Base-by-base conservation (phyloP, 1,140 invertebrate species). In the Trachelipus rathkii region DNA sequence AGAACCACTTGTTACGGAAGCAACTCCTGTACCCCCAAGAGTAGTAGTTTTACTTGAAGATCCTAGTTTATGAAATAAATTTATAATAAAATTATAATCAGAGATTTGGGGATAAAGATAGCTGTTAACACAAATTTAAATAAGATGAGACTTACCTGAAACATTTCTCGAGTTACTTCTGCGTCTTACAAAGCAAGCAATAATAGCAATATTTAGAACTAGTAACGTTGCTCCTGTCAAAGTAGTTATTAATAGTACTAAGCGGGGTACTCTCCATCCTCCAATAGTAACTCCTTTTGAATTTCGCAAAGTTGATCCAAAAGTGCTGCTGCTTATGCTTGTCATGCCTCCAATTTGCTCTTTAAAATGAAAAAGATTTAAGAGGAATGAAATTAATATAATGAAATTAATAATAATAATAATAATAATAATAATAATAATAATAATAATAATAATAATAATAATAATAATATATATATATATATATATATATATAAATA, bases 131-230 rank as follows among this genome's bases (percentile, higher is more conserved):
- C 8, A 15, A 15, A 60, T 60, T 15, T 60, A 15, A 50, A 60
- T 60, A 60, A 33, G 6, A 33, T 33, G 6, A 33, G 1, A 6
- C 60, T 66, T 44, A 68, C 73, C 73, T 44, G 73, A 75, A 33
- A 75, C 43, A 19, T 60, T 68, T 33, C 69, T 66, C 9, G 73
- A 19, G 3, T 67, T 60, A 21, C 21, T 53, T 9, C 73, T 24
- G 66, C 73, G 73, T 13, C 60, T 66, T 11, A 75, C 33, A 67
- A 75, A 75, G 8, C 50, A 75, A 19, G 45, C 73, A 13, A 75
- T 75, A 44, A 75, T 75, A 53, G 73, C 73, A 13, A 75, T 60
- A 53, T 75, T 75, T 19, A 75, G 73, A 44, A 67, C 33, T 8
- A 75, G 73, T 9, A 75, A 53, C 0, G 73, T 45, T 10, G 53